Evolutionary conservation across 2,797 vertebrate species (phyloP), one percentile per base, ranked within the genome.

Genomic region (Craterocephalus amniculus): DNA sequence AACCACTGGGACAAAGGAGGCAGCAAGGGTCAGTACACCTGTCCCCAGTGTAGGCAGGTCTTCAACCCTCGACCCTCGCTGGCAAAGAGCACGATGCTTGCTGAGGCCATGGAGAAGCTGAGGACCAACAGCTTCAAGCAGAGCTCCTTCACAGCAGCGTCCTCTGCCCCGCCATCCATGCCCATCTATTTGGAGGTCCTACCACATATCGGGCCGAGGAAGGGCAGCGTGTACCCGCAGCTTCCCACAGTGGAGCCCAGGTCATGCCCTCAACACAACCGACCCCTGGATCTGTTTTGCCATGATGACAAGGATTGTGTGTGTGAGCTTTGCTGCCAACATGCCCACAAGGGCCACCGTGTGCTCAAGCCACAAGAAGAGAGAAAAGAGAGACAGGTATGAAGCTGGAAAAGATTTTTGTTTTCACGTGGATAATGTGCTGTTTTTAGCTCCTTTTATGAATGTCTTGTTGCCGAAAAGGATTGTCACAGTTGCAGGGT

Each of bases 61-160:
- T 95, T 95, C 79, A 87, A 70, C 14, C 94, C 94, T 16, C 88
- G 94, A 6, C 95, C 95, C 6, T 69, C 77, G 0, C 79, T 95
- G 71, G 88, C 91, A 31, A 93, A 85, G 74, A 95, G 91, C 88
- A 94, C 88, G 0, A 27, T 95, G 68, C 89, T 95, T 1, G 90
- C 79, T 52, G 93, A 95, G 40, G 92, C 92, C 9, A 91, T 95
- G 88, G 94, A 94, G 84, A 93, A 93, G 63, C 90, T 95, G 58
- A 90, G 82, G 72, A 83, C 77, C 58, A 91, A 76, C 74, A 86
- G 80, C 80, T 43, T 87, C 35, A 87, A 60, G 58, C 71, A 72
- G 29, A 65, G 16, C 51, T 12, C 27, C 36, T 55, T 20, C 31
- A 27, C 61, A 27, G 58, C 40, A 3, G 31, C 67, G 22, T 87